Base-by-base conservation (phyloP, 2,113 vertebrate species). In the Brachypodius melanocephalos region DNA sequence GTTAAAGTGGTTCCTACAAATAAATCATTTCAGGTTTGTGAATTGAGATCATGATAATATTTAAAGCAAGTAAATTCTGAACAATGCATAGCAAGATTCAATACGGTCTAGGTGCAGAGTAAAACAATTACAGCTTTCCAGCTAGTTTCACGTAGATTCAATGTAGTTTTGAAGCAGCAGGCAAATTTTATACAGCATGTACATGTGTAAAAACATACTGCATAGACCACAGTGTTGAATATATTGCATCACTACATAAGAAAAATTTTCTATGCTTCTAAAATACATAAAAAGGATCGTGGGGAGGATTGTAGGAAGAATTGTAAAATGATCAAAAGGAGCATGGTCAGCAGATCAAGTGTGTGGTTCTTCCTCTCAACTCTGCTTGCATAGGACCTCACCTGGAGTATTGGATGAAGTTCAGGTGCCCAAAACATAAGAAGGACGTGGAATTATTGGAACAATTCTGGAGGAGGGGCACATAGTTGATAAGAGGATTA, bases 261-360 rank as follows among this genome's bases (percentile, higher is more conserved):
- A 74, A 66, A 81, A 42, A 34, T 11, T 65, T 10, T n/a, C 12
- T 46, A 1, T 42, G 5, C 2, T 51, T 68, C 52, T 75, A 31
- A 82, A 82, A 65, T 28, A 9, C 7, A 25, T 40, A 19, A 15
- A 80, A 51, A 58, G 5, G 18, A 24, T 14, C 4, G 1, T 65
- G 26, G 21, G 28, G 17, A 57, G 14, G 34, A 57, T 31, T 24
- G 21, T 26, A 22, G 14, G 12, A 42, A 19, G 14, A 8, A 58
- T 17, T 0, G 0, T 32, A n/a, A 54, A 46, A 87, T 19, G 19
- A 40, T 61, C 9, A 19, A 58, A 24, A 66, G 5, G 12, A 73
- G 4, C 0, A 0, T 26, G 21, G 17, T 5, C 49, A 57, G 49
- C 9, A 57, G 21, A 5, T 43, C 7, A 3, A 43, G 31, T 17